phyloP scores from a whole-genome alignment of 2,113 vertebrate genomes.

The Archocentrus centrarchus region DNA sequence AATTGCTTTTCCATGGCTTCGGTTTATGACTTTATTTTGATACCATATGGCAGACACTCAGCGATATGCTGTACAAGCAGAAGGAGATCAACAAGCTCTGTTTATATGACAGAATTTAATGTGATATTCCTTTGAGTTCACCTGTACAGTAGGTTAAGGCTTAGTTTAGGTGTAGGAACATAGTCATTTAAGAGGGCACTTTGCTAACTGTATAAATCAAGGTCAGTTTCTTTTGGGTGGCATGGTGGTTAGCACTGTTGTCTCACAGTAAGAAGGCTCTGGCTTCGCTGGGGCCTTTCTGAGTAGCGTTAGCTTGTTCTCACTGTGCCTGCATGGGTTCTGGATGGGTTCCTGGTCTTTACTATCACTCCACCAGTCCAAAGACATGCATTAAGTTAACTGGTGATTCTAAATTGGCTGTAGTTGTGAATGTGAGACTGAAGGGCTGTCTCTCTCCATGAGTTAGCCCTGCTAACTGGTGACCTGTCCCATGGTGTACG shows the following conservation, averaged over 20 bases:
- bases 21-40: constrained; percentile 12
- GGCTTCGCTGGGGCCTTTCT: neutral
- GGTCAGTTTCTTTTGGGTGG: no score
- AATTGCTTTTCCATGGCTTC: neutral
- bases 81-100: neutral
- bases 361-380: no score
- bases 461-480: neutral
- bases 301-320: neutral
- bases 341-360: no score
- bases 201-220: no score
- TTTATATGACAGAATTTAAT: neutral
- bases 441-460: neutral
- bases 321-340: neutral
- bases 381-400: neutral
- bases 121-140: neutral
- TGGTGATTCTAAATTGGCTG: neutral
- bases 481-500: neutral
- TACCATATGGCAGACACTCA: neutral
- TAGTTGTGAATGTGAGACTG: neutral
- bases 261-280: neutral
- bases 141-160: neutral
- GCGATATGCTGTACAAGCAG: neutral
- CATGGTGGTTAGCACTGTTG: no score
- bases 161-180: no score
- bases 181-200: neutral